Evolutionary conservation across 2,113 vertebrate species (phyloP).

Genomic region (Parus major): DNA sequence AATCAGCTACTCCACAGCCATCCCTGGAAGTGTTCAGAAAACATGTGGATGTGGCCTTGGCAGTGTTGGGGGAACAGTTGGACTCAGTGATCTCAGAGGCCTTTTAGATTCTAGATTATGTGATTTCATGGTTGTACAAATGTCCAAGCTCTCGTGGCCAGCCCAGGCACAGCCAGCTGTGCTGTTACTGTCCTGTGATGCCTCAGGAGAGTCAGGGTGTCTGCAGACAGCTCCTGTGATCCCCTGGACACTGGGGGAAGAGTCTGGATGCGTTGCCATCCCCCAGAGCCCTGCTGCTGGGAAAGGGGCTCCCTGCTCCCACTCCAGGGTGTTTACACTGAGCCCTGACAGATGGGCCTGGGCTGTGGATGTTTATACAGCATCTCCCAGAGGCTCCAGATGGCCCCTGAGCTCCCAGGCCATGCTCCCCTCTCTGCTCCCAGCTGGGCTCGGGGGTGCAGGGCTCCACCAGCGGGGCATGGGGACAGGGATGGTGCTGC

Average conservation of each 20-base stretch:
- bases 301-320: not conserved
- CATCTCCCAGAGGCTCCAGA: not conserved
- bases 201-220: rapidly evolving
- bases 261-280: rapidly evolving
- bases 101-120: not conserved
- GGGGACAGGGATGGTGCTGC: rapidly evolving
- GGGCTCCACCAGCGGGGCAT: rapidly evolving
- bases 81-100: not conserved
- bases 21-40: not conserved
- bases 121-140: not conserved
- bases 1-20: not conserved
- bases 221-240: not conserved
- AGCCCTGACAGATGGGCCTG: not conserved
- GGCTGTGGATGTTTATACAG: not conserved
- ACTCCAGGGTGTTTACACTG: not conserved
- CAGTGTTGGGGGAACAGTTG: not conserved
- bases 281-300: not conserved
- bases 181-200: not conserved
- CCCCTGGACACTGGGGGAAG: not conserved
- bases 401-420: not conserved
- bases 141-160: rapidly evolving
- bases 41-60: not conserved
- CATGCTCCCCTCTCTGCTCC: not conserved
- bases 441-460: not conserved
- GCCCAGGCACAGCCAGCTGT: not conserved